Conservation (phyloP, 2,888 invertebrate genomes). For the Agrotis segetum region DNA sequence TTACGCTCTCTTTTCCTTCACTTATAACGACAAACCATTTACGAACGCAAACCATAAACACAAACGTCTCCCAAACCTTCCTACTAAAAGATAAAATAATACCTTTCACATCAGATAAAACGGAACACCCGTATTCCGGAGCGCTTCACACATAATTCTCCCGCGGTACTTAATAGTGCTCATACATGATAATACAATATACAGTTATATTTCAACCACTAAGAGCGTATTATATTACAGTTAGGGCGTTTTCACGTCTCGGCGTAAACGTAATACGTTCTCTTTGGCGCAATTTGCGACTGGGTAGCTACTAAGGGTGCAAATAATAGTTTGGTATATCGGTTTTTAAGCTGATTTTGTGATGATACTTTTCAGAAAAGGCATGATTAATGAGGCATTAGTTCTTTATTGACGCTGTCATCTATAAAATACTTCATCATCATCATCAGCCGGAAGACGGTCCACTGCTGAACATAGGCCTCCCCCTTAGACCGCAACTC, state of each 20-base stretch:
- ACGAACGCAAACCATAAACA: background rate
- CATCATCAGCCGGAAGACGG: too few species aligned
- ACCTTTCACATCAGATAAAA: constrained; percentile 29
- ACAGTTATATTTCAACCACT: constrained; percentile 70
- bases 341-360: constrained; percentile 3
- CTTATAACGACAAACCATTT: background rate
- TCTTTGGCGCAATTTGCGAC: constrained; percentile 69
- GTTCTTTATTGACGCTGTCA: too few species aligned
- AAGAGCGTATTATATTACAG: constrained; percentile 71
- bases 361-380: too few species aligned
- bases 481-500: too few species aligned
- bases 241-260: constrained; percentile 69
- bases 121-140: constrained; percentile 12
- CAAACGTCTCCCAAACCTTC: background rate
- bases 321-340: background rate
- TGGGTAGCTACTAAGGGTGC: constrained; percentile 46
- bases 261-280: constrained; percentile 73
- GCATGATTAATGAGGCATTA: too few species aligned
- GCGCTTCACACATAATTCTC: constrained; percentile 49
- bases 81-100: constrained; percentile 15
- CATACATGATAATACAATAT: constrained; percentile 55
- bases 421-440: too few species aligned
- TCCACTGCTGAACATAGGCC: too few species aligned
- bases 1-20: too few species aligned
- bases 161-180: constrained; percentile 44